Percentiles rank a stretch among this genome's conserved stretches.
phyloP scores from a whole-genome alignment of 2,888 invertebrate species.

The Asteroscopus sphinx region DNA sequence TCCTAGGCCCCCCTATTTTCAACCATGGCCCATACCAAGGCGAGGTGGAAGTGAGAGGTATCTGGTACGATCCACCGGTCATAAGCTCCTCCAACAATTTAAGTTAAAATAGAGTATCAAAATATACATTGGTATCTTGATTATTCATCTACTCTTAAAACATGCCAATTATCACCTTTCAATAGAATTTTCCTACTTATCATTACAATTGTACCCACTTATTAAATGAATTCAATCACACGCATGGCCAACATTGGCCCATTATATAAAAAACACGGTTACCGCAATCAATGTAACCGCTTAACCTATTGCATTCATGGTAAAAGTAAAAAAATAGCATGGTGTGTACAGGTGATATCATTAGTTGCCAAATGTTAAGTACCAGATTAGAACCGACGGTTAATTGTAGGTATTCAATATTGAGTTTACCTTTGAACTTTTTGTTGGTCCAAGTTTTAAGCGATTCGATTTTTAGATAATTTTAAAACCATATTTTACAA shows the following conservation, averaged over 20 bases:
- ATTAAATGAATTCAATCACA: conserved; percentile 5
- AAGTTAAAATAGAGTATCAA: too few species aligned
- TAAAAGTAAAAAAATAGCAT: conserved; percentile 42
- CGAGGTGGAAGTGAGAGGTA: too few species aligned
- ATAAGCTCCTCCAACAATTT: too few species aligned
- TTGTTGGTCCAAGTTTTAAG: conserved; percentile 49
- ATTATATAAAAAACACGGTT: conserved; percentile 24
- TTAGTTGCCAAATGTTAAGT: conserved; percentile 64
- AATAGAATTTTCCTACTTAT: too few species aligned
- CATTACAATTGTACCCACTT: too few species aligned
- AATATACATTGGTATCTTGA: too few species aligned
- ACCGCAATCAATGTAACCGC: conserved; percentile 27
- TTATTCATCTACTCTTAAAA: too few species aligned
- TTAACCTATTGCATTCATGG: conserved; percentile 56
- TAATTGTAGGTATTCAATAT: conserved; percentile 60
- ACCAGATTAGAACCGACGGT: conserved; percentile 58
- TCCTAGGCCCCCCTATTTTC: too few species aligned
- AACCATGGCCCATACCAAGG: too few species aligned
- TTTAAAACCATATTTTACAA: too few species aligned
- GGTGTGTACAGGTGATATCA: conserved; percentile 29
- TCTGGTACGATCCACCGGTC: too few species aligned
- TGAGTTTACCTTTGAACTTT: conserved; percentile 61
- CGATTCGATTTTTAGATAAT: neutral
- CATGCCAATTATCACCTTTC: too few species aligned
- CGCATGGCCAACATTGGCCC: neutral